Evolutionary conservation across 2,888 invertebrate species (phyloP).

Genomic region (Lamellibrachia columna): DNA sequence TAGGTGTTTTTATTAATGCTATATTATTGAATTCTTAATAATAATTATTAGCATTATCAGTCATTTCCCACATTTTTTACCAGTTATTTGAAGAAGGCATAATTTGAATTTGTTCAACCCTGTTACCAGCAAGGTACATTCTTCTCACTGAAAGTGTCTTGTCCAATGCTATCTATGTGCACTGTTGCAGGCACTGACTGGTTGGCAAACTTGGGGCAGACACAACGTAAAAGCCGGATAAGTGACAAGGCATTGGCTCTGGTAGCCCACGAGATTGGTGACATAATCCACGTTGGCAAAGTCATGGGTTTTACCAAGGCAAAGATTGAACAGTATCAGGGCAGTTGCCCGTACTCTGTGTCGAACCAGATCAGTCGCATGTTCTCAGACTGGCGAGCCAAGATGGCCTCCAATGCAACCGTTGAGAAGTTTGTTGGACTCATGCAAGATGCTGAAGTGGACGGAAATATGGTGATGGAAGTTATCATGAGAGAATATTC

Average conservation of each 20-base stretch:
- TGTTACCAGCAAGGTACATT: not conserved
- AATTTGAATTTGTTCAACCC: not conserved
- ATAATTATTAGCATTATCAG: too few relatives aligned
- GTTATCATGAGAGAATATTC: not conserved
- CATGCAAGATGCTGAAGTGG: not conserved
- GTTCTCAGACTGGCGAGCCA: not conserved
- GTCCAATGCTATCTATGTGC: too few relatives aligned
- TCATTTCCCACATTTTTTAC: too few relatives aligned
- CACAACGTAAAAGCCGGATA: not conserved
- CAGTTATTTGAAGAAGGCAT: too few relatives aligned
- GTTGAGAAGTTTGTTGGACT: not conserved
- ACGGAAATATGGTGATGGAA: not conserved
- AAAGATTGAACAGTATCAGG: not conserved
- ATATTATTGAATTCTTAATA: slow-evolving; percentile 26
- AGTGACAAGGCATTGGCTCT: not conserved
- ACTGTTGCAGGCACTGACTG: not conserved
- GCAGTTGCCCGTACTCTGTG: not conserved
- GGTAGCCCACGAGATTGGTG: not conserved
- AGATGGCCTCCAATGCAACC: too few relatives aligned
- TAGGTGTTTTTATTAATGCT: too few relatives aligned
- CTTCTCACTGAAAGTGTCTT: too few relatives aligned
- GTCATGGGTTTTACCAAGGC: not conserved
- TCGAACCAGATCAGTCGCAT: not conserved
- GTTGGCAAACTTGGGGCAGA: not conserved
- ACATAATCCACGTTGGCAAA: not conserved